Base-by-base conservation (phyloP, 2,113 vertebrate species). In the Dasyornis broadbenti region DNA sequence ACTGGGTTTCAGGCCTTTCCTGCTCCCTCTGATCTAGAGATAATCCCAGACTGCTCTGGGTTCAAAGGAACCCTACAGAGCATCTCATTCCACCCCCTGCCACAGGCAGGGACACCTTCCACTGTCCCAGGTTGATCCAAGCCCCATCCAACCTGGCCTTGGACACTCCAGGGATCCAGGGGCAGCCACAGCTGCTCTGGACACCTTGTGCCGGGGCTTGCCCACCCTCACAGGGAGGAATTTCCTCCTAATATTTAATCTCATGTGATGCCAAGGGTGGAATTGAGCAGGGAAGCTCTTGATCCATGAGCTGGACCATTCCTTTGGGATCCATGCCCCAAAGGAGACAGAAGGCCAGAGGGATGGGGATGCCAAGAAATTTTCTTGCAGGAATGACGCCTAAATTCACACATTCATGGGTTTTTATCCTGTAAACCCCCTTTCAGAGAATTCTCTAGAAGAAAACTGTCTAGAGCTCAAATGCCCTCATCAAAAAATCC, bases 41-140 rank as follows among this genome's bases (percentile, higher is more conserved):
- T 7, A 15, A 44, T 52, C 56, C 27, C 60, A 33, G 23, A 17
- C 30, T 24, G 52, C 37, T 45, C 66, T 73, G 45, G 33, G 5
- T 50, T 73, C 27, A 9, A 42, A 53, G 10, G 35, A 13, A n/a
- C 19, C 44, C 52, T 37, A 20, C 7, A 65, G 16, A n/a, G 6
- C 16, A 26, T 56, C 47, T 17, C 30, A 47, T 40, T 10, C 23
- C 24, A 20, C 39, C 30, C 21, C 49, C 49, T 53, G 68, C 49
- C 28, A 4, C 28, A 28, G 45, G 54, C 47, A 45, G 73, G 20
- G 39, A 24, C 45, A 45, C 1, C 7, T 66, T 11, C 7, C 27
- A 1, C 50, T 15, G 0, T 4, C 27, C 50, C 42, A 57, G 18
- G 4, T 0, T 49, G 26, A 35, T 72, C 59, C 64, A 45, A 33